Base-by-base conservation (phyloP, 2,113 vertebrate genomes). In the Engystomops pustulosus region DNA sequence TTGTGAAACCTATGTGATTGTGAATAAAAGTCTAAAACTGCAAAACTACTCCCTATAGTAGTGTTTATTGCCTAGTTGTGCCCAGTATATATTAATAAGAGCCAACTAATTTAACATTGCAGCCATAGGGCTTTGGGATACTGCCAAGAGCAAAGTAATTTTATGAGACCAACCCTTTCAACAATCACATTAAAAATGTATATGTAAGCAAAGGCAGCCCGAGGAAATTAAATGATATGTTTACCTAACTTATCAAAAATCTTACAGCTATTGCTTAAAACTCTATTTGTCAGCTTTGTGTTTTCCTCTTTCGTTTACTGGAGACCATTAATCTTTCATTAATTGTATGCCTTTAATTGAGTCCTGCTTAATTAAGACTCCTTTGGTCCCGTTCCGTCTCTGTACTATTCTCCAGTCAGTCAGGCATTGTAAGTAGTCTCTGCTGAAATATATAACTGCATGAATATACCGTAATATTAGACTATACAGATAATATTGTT, bases 201-300 rank as follows among this genome's bases (percentile, higher is more conserved):
- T 77, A 77, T 77, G 49, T 77, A 77, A 77, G 74, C 74, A 77
- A 77, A 77, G 74, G 74, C 58, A 77, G 74, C 74, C 74, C 14
- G 74, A 32, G 49, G 74, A 77, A 53, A 77, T 55, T 32, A 55
- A 77, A 77, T 58, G 49, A 77, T 77, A 53, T 76, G 72, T 77
- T 77, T 77, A 53, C 53, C 58, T 77, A 77, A 51, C 20, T 58
- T 34, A 38, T 77, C 74, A 77, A 58, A 58, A 77, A 38, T 32
- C 20, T 55, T 77, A 55, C 20, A 14, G 49, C 27, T 58, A 77
- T 38, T 58, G 74, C 18, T 20, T 18, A 77, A 38, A 77, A 77
- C 18, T 58, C 18, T 55, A 23, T 77, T 55, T 77, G 23, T 58
- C 17, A 55, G n/a, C 51, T 36, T 23, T 77, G 74, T 77, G 51